phyloP scores from a whole-genome alignment of 2,888 invertebrate genomes.

The Phengaris arion region DNA sequence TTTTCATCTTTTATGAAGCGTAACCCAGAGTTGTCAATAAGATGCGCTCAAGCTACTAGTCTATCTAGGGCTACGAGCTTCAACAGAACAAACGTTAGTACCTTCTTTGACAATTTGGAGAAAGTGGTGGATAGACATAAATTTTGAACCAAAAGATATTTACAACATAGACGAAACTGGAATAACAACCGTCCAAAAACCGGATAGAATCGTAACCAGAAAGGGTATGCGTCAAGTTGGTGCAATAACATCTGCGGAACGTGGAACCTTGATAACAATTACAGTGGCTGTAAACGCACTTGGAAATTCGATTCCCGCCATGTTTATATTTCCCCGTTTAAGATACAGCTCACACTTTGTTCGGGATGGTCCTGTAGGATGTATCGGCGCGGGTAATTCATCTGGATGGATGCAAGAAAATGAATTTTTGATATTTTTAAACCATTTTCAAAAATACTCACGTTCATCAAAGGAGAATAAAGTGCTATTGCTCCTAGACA shows the following conservation, averaged over 20 bases:
- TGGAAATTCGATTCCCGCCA: conserved; percentile 34
- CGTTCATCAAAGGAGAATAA: conserved; percentile 14
- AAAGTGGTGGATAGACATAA: conserved; percentile 34
- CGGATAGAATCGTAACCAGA: conserved; percentile 31
- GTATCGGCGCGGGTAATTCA: conserved; percentile 35
- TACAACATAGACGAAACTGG: conserved; percentile 39
- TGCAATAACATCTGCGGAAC: conserved; percentile 36
- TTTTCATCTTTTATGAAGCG: conserved; percentile 34
- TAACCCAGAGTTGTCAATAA: conserved; percentile 32
- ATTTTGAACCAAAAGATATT: conserved; percentile 34
- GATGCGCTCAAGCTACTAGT: conserved; percentile 36
- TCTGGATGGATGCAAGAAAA: conserved; percentile 37
- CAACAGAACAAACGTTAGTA: conserved; percentile 34
- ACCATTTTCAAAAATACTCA: conserved; percentile 32
- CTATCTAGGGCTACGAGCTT: conserved; percentile 36
- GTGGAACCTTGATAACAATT: conserved; percentile 42
- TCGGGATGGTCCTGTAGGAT: conserved; percentile 37
- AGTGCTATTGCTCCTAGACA: not conserved
- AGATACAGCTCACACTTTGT: conserved; percentile 39
- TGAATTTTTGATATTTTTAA: conserved; percentile 35
- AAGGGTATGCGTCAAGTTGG: conserved; percentile 35
- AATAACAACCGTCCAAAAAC: conserved; percentile 37
- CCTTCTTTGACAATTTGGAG: conserved; percentile 37
- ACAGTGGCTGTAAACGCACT: conserved; percentile 35
- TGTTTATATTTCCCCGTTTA: conserved; percentile 32